Conservation (phyloP, 2,797 vertebrate species). For the Alauda arvensis region DNA sequence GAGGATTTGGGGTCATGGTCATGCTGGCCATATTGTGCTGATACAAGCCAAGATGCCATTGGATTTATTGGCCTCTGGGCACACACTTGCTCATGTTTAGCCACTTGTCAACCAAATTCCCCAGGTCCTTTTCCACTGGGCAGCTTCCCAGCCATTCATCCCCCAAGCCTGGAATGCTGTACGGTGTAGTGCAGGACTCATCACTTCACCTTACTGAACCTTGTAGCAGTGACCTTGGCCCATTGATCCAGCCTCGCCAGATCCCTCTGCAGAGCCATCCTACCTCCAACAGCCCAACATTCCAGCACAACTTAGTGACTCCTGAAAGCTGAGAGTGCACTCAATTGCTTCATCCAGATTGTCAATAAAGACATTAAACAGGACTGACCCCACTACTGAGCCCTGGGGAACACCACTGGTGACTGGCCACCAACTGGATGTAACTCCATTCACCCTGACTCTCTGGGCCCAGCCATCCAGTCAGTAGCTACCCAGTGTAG, state of each 20-base stretch:
- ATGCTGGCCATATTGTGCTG: not conserved
- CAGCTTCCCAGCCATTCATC: not conserved
- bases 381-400: too few relatives aligned
- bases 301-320: not conserved
- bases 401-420: not conserved
- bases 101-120: not conserved
- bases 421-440: not conserved
- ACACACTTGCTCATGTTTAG: not conserved
- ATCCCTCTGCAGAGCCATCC: not conserved
- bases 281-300: not conserved
- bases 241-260: not conserved
- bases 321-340: not conserved
- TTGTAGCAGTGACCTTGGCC: too few relatives aligned
- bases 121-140: not conserved
- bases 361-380: not conserved
- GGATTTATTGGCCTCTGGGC: not conserved
- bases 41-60: not conserved
- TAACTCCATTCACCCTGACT: not conserved
- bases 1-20: too few relatives aligned
- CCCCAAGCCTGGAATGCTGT: not conserved
- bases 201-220: not conserved
- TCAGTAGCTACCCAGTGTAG: not conserved
- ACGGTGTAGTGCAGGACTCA: too few relatives aligned
- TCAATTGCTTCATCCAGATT: rapidly evolving
- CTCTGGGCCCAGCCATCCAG: not conserved